Conservation (phyloP, 2,888 invertebrate genomes). For the Periphyllus acericola region DNA sequence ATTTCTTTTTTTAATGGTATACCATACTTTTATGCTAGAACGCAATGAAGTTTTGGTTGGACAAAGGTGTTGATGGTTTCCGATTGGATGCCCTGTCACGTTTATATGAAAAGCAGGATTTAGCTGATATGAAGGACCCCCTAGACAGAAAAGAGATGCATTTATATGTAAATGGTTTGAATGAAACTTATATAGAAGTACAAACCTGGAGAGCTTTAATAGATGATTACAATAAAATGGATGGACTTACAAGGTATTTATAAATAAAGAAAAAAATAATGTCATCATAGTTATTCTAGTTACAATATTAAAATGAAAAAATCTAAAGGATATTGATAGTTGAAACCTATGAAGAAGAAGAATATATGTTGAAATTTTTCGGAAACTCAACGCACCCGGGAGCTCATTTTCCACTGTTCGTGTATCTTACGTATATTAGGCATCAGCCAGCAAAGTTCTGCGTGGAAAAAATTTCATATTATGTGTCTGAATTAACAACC, state of each 20-base stretch:
- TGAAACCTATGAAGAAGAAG: constrained; percentile 72
- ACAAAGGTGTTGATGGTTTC: constrained; percentile 81
- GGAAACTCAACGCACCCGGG: constrained; percentile 70
- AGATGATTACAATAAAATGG: constrained; percentile 69
- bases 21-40: constrained; percentile 66
- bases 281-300: too few species aligned
- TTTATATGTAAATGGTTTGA: background rate
- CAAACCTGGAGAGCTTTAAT: constrained; percentile 72
- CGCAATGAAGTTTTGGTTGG: constrained; percentile 78
- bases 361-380: constrained; percentile 73
- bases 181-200: constrained; percentile 71
- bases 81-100: constrained; percentile 71
- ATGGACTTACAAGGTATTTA: constrained; percentile 68
- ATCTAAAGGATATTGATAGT: constrained; percentile 71
- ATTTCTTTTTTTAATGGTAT: too few species aligned
- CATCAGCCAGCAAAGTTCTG: constrained; percentile 69
- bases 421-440: constrained; percentile 71
- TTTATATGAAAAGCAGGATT: constrained; percentile 65
- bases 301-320: too few species aligned
- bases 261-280: constrained; percentile 30
- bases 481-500: constrained; percentile 74
- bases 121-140: constrained; percentile 66
- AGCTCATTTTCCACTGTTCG: constrained; percentile 75
- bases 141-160: background rate
- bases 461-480: constrained; percentile 71